These are phyloP conservation scores for Mycteria americana DNA, from an alignment of 2,797 vertebrate genomes.

Conservation along the genomic window DNA sequence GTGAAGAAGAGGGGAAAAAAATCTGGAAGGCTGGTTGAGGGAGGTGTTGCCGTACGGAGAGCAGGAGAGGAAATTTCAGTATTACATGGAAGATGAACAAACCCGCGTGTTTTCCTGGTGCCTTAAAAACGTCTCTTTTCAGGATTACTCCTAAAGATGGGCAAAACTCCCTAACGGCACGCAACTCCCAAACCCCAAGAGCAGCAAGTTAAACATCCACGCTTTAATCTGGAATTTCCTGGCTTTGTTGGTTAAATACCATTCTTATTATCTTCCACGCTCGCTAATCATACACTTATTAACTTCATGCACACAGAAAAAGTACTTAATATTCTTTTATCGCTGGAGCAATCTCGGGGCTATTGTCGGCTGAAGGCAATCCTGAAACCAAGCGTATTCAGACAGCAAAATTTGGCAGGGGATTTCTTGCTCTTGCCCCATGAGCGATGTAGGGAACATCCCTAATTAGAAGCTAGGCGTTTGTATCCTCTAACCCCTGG, in stretches of 20 bases:
- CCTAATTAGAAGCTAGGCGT: not conserved
- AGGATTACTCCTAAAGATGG: not conserved
- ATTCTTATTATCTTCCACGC: not conserved
- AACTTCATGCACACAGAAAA: not conserved
- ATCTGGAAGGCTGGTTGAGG: rapidly evolving
- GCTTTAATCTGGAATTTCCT: not conserved
- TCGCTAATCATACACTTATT: rapidly evolving
- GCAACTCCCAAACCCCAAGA: not conserved
- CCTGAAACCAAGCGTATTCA: not conserved
- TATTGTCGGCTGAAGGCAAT: not conserved
- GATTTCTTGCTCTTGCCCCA: not conserved
- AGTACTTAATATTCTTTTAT: not conserved
- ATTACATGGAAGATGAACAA: rapidly evolving
- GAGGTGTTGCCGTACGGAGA: rapidly evolving
- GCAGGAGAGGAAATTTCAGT: not conserved
- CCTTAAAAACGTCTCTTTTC: not conserved
- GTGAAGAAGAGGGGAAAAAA: not conserved
- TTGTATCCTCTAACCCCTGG: not conserved
- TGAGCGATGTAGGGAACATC: not conserved
- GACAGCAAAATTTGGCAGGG: rapidly evolving
- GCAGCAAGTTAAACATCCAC: not conserved
- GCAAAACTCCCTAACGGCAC: not conserved
- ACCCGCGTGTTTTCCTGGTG: not conserved
- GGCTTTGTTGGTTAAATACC: not conserved
- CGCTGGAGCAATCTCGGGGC: not conserved